Evolutionary conservation across 2,113 vertebrate species (phyloP).

Genomic region (Rhabdomys dilectus): DNA sequence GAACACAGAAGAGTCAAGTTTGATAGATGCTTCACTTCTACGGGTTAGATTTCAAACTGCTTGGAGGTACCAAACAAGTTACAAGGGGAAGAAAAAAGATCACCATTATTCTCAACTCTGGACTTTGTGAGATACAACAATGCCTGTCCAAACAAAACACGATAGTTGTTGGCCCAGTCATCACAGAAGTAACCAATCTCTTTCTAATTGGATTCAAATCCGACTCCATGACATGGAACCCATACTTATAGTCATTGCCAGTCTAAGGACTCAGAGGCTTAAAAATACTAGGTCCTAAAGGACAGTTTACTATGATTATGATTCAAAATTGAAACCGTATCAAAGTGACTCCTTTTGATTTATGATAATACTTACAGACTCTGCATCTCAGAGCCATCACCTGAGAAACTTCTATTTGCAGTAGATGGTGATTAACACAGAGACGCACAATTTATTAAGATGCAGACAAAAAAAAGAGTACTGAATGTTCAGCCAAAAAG

Average conservation of each 20-base stretch:
- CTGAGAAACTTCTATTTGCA: background rate
- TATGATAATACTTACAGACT: background rate
- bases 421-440: background rate
- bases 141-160: background rate
- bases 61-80: too few species aligned
- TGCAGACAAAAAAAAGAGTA: background rate
- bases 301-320: background rate
- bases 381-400: background rate
- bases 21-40: background rate
- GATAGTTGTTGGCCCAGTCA: too few species aligned
- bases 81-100: background rate
- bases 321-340: too few species aligned
- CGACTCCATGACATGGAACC: background rate
- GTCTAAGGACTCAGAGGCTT: background rate
- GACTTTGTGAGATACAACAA: background rate
- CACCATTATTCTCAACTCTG: background rate
- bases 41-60: background rate
- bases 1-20: background rate
- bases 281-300: background rate
- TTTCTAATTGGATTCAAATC: background rate
- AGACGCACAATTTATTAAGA: background rate
- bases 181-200: background rate
- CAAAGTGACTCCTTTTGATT: background rate
- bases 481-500: background rate
- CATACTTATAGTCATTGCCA: rapidly evolving